phyloP scores from a whole-genome alignment of 2,797 vertebrate species.

The Thalassophryne amazonica region DNA sequence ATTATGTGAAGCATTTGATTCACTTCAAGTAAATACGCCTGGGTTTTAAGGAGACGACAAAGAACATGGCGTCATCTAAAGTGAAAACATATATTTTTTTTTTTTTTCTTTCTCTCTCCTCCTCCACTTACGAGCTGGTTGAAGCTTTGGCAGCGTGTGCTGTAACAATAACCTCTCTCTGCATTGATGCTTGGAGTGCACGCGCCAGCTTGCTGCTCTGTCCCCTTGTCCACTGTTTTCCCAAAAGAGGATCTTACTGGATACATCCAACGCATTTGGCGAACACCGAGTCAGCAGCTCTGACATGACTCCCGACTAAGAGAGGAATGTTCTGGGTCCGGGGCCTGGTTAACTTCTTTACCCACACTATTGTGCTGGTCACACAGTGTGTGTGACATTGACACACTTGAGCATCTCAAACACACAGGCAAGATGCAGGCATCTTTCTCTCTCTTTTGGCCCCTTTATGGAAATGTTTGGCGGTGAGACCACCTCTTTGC shows the following conservation, averaged over 20 bases:
- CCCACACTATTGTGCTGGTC: constrained; percentile 50
- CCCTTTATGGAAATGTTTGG: constrained; percentile 74
- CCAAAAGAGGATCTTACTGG: constrained; percentile 43
- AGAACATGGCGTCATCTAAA: constrained; percentile 64
- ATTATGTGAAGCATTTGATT: constrained; percentile 58
- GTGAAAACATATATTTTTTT: constrained; percentile 75
- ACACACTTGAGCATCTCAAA: constrained; percentile 61
- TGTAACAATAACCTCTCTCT: constrained; percentile 61
- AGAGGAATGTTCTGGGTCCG: constrained; percentile 53
- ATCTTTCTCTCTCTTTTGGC: constrained; percentile 57
- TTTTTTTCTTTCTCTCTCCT: constrained; percentile 35
- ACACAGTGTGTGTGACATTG: constrained; percentile 41
- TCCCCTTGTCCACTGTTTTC: constrained; percentile 43
- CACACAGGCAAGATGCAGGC: constrained; percentile 60
- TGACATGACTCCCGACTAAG: constrained; percentile 42
- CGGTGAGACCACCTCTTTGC: constrained; percentile 55
- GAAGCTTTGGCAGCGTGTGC: constrained; percentile 59
- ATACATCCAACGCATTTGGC: constrained; percentile 52
- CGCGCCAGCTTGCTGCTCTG: constrained; percentile 42
- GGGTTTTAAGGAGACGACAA: constrained; percentile 57
- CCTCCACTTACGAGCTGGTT: constrained; percentile 55
- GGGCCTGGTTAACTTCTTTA: constrained; percentile 65
- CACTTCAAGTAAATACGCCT: constrained; percentile 56
- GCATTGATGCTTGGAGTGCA: constrained; percentile 54
- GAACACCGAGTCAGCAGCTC: constrained; percentile 41